phyloP scores from a whole-genome alignment of 2,888 invertebrate species.

The Cephus nigrinus region DNA sequence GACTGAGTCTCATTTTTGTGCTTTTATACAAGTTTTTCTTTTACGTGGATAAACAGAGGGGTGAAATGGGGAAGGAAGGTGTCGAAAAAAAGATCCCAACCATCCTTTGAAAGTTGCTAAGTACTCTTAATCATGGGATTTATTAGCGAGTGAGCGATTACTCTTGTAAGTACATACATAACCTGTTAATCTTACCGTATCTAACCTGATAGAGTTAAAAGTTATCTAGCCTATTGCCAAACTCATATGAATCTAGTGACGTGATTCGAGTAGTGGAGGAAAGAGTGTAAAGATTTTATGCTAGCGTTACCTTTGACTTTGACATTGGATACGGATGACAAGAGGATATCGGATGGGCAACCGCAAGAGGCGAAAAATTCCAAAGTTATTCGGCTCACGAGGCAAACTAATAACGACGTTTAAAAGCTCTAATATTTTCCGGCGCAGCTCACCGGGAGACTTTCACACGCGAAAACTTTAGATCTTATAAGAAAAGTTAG shows the following conservation, averaged over 20 bases:
- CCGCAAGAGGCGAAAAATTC: constrained; percentile 16
- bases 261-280: not conserved
- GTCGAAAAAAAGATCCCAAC: not conserved
- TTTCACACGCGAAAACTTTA: constrained; percentile 59
- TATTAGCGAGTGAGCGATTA: not conserved
- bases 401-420: constrained; percentile 61
- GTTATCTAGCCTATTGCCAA: not conserved
- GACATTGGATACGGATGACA: not conserved
- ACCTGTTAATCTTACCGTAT: not conserved
- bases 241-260: not conserved
- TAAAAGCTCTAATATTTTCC: constrained; percentile 60
- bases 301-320: not conserved
- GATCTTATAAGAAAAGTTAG: constrained; percentile 63
- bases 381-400: constrained; percentile 53
- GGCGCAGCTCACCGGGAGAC: constrained; percentile 40
- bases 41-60: not conserved
- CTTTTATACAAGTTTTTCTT: not conserved
- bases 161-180: not conserved
- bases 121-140: not conserved
- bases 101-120: not conserved
- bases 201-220: not conserved
- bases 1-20: not conserved
- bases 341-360: not conserved
- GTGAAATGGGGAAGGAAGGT: too few species aligned
- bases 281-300: not conserved